Conservation (phyloP, 2,113 vertebrate genomes). For the Rousettus leschenaultii region DNA sequence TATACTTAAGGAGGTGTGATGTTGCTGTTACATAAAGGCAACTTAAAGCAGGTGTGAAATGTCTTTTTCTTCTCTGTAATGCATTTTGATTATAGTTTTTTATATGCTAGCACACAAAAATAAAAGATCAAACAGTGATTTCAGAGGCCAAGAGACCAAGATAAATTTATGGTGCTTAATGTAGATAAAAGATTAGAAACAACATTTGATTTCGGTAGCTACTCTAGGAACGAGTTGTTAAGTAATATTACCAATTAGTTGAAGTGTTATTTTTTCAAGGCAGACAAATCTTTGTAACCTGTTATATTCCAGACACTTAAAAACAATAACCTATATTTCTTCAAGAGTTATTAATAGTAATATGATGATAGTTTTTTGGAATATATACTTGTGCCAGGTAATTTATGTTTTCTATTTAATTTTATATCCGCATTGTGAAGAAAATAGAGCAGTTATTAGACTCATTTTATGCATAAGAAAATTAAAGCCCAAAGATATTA, state of each 20-base stretch:
- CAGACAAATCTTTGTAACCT: neutral
- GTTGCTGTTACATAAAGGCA: neutral
- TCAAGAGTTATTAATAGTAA: neutral
- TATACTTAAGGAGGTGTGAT: neutral
- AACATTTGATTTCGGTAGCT: constrained; percentile 15
- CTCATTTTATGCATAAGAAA: constrained; percentile 1
- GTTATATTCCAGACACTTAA: neutral
- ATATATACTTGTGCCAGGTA: neutral
- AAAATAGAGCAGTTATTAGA: neutral
- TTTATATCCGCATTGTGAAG: neutral
- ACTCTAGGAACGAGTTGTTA: neutral
- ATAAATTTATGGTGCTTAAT: neutral
- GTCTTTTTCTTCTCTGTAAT: neutral
- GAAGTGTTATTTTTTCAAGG: constrained; percentile 14
- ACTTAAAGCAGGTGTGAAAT: neutral
- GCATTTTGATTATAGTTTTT: neutral
- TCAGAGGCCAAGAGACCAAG: neutral
- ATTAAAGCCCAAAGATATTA: neutral
- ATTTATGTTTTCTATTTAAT: neutral
- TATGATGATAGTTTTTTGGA: neutral
- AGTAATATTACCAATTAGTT: neutral
- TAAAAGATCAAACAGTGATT: constrained; percentile 17
- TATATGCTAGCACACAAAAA: neutral
- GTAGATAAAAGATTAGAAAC: constrained; percentile 15
- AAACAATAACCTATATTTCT: neutral